A percentile compares a stretch with the other conserved stretches of the same genome.
Evolutionary conservation across 2,113 vertebrate species (phyloP).

Genomic region (Scomber japonicus): DNA sequence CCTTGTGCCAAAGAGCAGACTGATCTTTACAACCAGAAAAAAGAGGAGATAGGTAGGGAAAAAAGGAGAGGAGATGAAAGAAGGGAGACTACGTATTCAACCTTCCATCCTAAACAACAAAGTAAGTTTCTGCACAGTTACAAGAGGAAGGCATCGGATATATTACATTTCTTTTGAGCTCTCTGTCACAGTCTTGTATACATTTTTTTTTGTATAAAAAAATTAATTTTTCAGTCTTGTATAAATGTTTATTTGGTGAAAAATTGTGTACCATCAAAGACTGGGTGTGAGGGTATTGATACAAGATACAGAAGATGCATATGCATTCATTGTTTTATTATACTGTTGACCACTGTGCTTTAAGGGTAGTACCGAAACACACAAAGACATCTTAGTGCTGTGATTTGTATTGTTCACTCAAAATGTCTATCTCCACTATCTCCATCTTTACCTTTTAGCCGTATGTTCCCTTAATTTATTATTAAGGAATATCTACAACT

Average conservation of each 20-base stretch:
- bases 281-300: neutral
- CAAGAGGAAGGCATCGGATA: neutral
- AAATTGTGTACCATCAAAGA: neutral
- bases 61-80: slow-evolving; percentile 53
- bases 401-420: slow-evolving; percentile 12
- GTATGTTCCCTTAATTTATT: neutral
- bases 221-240: neutral
- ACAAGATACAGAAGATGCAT: neutral
- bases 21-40: slow-evolving; percentile 70
- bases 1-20: slow-evolving; percentile 69
- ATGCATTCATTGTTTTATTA: neutral
- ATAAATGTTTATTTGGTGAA: neutral
- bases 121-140: neutral
- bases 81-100: slow-evolving; percentile 37
- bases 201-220: too few species aligned
- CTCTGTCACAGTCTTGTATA: neutral
- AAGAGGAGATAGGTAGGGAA: slow-evolving; percentile 37
- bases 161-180: neutral
- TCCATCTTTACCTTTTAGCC: neutral
- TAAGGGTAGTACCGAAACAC: neutral
- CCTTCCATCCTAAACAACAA: slow-evolving; percentile 33
- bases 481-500: neutral
- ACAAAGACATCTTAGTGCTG: slow-evolving; percentile 1
- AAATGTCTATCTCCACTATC: neutral
- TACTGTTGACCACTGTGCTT: neutral